Percentiles rank a stretch among this genome's conserved stretches.
Evolutionary conservation across 2,797 vertebrate genomes (phyloP).

Genomic region (Alectoris magna): DNA sequence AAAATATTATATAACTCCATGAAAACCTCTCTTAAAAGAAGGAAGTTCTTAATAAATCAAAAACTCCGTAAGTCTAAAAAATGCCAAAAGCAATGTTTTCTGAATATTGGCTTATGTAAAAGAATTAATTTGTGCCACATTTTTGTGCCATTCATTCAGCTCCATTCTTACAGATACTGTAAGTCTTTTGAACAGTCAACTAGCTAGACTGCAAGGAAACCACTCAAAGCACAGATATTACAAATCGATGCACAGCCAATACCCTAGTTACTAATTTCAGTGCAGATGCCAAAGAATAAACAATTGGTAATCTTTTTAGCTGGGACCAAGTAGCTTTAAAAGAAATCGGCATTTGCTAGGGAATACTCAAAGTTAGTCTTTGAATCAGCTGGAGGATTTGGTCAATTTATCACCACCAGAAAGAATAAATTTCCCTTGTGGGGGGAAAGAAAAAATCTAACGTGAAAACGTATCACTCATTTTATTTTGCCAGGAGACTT

Average conservation of each 20-base stretch:
- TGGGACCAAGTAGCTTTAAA: neutral
- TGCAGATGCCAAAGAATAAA: neutral
- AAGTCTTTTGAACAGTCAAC: neutral
- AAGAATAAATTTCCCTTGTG: too few species aligned
- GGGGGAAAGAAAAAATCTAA: too few species aligned
- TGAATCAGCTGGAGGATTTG: neutral
- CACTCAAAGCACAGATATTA: neutral
- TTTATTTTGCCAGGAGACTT: too few species aligned
- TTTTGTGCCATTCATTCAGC: too few species aligned
- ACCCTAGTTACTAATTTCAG: neutral
- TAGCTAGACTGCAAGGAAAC: neutral
- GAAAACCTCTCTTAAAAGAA: slow-evolving; percentile 21
- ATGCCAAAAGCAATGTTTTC: slow-evolving; percentile 19
- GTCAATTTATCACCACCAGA: neutral
- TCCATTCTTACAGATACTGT: neutral
- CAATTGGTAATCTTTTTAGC: neutral
- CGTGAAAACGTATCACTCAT: too few species aligned
- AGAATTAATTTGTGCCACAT: neutral
- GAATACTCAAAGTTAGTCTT: neutral
- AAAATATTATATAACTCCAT: slow-evolving; percentile 13
- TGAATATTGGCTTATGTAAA: neutral
- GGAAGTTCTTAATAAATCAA: neutral
- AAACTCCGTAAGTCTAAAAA: neutral
- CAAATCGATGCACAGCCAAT: neutral
- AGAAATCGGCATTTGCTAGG: neutral